phyloP scores from a whole-genome alignment of 2,797 vertebrate species.

The Coilia nasus region DNA sequence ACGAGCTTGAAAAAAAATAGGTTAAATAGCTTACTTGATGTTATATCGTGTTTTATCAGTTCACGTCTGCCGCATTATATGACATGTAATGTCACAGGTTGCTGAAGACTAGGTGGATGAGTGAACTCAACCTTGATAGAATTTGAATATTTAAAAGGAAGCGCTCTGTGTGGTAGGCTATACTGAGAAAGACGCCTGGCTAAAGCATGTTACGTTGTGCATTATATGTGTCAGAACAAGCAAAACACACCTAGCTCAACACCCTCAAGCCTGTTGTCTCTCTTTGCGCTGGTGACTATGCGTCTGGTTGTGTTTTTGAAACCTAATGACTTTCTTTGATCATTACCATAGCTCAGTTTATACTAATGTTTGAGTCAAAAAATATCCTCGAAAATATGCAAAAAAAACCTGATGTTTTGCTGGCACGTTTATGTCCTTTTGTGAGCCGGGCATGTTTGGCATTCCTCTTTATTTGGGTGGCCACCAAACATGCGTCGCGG shows the following conservation, averaged over 20 bases:
- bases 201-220: not conserved
- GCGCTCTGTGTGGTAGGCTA: not conserved
- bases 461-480: not conserved
- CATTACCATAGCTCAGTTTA: not conserved
- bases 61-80: not conserved
- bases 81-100: not conserved
- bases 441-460: not conserved
- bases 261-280: not conserved
- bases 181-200: not conserved
- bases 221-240: not conserved
- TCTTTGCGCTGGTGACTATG: not conserved
- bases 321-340: not conserved
- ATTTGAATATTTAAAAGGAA: not conserved
- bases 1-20: not conserved
- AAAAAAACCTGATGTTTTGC: not conserved
- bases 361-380: not conserved
- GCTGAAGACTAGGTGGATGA: not conserved
- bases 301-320: slow-evolving; percentile 13
- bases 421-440: not conserved
- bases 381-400: not conserved
- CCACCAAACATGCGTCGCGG: not conserved
- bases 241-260: not conserved
- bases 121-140: not conserved
- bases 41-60: not conserved
- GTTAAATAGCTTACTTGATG: not conserved